Evolutionary conservation across 2,797 vertebrate genomes (phyloP), one percentile per base, ranked within the genome.

Genomic region (Hemibagrus guttatus): DNA sequence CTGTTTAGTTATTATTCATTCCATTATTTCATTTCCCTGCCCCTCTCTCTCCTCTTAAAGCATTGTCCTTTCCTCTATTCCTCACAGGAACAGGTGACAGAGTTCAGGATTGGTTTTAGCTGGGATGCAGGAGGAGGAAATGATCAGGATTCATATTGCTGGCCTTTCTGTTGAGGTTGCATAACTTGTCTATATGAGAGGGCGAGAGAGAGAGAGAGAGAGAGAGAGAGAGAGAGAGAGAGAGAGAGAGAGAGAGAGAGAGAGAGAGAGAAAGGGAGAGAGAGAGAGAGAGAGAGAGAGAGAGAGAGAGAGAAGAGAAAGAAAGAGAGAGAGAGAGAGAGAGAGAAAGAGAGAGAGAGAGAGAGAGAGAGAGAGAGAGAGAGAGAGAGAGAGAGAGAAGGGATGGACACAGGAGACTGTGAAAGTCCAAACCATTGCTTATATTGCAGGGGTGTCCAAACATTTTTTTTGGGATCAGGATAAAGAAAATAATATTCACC

Each of bases 1-100:
- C 91, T 90, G 89, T 88, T 92, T 89, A 91, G 88, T 69, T 90
- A 83, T 90, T 84, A 54, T n/a, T 87, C 81, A 16, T 68, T 84
- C 87, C 80, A 83, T 42, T n/a, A 42, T 59, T 39, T 28, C 19
- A 79, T 89, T 89, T 52, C 54, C 14, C 72, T 31, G 66, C 86
- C 78, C 83, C 87, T 92, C 86, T 89, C 86, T 89, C 85, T 87
- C 87, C 58, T 91, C 85, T 80, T 74, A 61, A 59, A 86, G 28
- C 13, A 31, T 66, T 64, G 63, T 80, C 81, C 19, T 13, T 66
- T 83, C 39, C 52, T 75, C 52, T 28, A 49, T 1, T 13, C 61
- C 28, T 54, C 19, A n/a, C 28, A 35, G 46, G 56, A 35, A 59
- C 75, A 59, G 42, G 42, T 19, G n/a, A 59, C 39, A 75, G 71